Conservation (phyloP, 2,797 vertebrate genomes). For the Hippopotamyrus pictus region DNA sequence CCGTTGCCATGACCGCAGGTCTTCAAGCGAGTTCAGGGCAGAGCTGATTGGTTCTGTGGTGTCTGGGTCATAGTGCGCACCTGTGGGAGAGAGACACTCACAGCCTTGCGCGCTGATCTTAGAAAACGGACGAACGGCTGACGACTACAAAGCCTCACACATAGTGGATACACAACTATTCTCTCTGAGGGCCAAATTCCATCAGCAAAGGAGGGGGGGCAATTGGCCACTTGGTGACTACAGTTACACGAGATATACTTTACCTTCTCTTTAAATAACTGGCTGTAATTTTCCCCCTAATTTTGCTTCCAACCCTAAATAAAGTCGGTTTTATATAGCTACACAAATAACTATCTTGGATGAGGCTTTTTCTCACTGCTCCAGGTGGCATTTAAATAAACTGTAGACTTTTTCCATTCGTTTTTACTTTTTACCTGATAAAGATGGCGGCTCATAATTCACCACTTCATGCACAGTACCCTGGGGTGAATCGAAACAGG, state of each 20-base stretch:
- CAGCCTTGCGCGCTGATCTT: neutral
- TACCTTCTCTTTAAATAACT: neutral
- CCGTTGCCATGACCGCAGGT: constrained; percentile 75
- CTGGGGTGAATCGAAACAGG: constrained; percentile 49
- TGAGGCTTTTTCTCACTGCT: neutral
- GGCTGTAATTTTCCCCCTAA: neutral
- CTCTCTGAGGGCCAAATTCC: neutral
- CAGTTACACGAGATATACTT: neutral
- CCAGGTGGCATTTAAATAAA: neutral
- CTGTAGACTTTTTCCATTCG: neutral
- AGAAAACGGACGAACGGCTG: neutral
- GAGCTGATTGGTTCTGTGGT: constrained; percentile 79
- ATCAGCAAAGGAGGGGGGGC: neutral
- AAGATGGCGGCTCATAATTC: constrained; percentile 29
- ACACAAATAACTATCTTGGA: neutral
- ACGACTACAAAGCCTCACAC: neutral
- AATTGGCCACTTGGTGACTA: neutral
- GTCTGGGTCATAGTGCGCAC: constrained; percentile 68
- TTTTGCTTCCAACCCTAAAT: neutral
- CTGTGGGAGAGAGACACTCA: constrained; percentile 47
- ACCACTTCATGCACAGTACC: constrained; percentile 47
- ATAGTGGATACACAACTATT: neutral
- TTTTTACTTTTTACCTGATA: constrained; percentile 48
- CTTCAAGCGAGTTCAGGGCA: constrained; percentile 69
- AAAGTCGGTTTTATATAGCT: neutral